Evolutionary conservation across 1,140 invertebrate genomes (phyloP), one percentile per base, ranked within the genome.

Genomic region (Muscidifurax raptorellus): DNA sequence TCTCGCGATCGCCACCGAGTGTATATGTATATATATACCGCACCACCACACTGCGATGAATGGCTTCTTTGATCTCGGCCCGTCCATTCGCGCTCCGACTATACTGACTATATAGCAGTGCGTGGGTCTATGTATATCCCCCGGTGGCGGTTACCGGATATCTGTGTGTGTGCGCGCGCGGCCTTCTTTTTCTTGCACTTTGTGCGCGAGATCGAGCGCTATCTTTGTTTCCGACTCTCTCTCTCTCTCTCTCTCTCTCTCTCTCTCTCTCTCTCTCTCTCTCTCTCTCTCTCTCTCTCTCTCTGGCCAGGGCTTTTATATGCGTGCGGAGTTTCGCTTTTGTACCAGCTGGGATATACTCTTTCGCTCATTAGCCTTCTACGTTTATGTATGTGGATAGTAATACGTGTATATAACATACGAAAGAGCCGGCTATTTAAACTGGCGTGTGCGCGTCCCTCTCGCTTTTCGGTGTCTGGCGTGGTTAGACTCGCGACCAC

Each of bases 41-140:
- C 22, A 59, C 52, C 18, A 22, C 52, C 22, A 22, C 52, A 40
- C 36, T 86, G 79, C 88, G 87, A 91, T 91, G 90, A 91, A 91
- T 91, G 88, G 80, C 87, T 87, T 86, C 90, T 91, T 91, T 91
- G 90, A 91, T 91, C 89, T 90, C 85, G 85, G 86, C 83, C 71
- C 86, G 87, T 86, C 87, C 87, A 88, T 88, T 87, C 85, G 87
- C 27, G 36, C 36, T 9, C 83, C 86, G 85, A 81, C 86, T 82
- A n/a, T 59, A 9, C 47, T n/a, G 85, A 82, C 85, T 86, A 86
- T 88, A 88, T 88, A 82, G 72, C 13, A 40, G 44, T 47, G 15
- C 52, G 9, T 13, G 84, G 83, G 64, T 32, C 32, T 71, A 80
- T 69, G 78, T 28, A 69, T 32, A 40, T 80, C 52, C 52, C 78